Conservation (phyloP, 2,797 vertebrate genomes). For the Champsocephalus gunnari region DNA sequence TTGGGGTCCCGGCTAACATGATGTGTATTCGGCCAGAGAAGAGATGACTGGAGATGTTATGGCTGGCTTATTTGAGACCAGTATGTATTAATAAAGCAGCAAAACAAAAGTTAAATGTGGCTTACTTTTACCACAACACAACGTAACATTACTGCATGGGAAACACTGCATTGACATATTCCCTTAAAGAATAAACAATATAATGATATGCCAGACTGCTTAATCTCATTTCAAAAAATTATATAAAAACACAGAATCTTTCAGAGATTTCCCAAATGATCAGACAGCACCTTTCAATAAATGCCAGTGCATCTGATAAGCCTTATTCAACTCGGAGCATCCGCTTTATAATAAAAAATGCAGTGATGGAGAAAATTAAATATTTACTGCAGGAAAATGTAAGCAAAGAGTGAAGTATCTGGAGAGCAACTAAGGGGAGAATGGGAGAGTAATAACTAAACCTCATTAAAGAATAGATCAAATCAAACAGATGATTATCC, state of each 20-base stretch:
- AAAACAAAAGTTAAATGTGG: background rate
- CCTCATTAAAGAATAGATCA: conserved; percentile 35
- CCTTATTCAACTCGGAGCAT: background rate
- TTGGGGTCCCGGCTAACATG: background rate
- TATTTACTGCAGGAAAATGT: conserved; percentile 26
- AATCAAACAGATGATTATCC: conserved; percentile 9
- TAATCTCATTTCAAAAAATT: no score
- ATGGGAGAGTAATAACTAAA: conserved; percentile 30
- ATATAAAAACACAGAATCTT: no score
- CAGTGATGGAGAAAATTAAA: background rate
- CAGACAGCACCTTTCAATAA: no score
- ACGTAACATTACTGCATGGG: background rate
- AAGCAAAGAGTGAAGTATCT: conserved; percentile 14
- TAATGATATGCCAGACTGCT: no score
- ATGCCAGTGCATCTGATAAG: no score
- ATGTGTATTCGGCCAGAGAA: background rate
- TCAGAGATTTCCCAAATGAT: no score
- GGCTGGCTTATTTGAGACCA: background rate
- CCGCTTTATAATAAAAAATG: conserved; percentile 2
- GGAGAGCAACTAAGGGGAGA: conserved; percentile 37
- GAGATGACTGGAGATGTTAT: background rate
- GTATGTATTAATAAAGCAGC: background rate
- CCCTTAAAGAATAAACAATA: no score
- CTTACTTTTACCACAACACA: background rate
- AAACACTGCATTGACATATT: background rate